Evolutionary conservation across 2,888 invertebrate genomes (phyloP).

Genomic region (Myopa testacea): DNA sequence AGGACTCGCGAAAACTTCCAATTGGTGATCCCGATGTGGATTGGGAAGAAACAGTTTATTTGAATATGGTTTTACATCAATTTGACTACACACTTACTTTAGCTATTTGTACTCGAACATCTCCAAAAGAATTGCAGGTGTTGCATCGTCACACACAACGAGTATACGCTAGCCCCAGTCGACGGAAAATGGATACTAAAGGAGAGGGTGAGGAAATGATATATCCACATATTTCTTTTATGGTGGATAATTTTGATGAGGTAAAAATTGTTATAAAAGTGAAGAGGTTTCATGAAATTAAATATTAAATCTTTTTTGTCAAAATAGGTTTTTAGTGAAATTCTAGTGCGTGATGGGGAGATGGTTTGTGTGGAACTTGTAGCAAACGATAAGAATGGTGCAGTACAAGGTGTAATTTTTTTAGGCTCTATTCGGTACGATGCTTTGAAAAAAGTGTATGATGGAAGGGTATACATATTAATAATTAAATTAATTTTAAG

Average conservation of each 20-base stretch:
- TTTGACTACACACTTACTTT: conserved; percentile 97
- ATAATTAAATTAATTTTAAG: not conserved
- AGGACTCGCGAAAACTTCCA: conserved; percentile 96
- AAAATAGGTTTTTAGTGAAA: conserved; percentile 94
- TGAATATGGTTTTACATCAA: conserved; percentile 98
- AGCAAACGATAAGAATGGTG: conserved; percentile 87
- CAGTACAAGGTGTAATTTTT: conserved; percentile 93
- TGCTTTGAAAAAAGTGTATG: conserved; percentile 96
- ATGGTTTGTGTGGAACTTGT: conserved; percentile 99
- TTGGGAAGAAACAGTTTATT: conserved; percentile 99
- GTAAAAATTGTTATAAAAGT: conserved; percentile 67
- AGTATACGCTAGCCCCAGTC: conserved; percentile 97
- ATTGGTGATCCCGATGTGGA: conserved; percentile 96
- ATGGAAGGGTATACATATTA: conserved; percentile 78
- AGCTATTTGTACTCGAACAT: conserved; percentile 97
- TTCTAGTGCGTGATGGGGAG: conserved; percentile 96
- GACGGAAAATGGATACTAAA: conserved; percentile 97
- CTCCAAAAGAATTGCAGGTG: conserved; percentile 97
- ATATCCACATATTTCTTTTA: conserved; percentile 99
- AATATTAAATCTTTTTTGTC: not conserved
- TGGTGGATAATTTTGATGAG: conserved; percentile 99
- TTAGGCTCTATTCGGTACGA: conserved; percentile 98
- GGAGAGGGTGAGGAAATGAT: conserved; percentile 99
- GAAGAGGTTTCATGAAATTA: not conserved
- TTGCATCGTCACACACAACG: conserved; percentile 90